Evolutionary conservation across 2,113 vertebrate genomes (phyloP).

Genomic region (Plecturocebus donacophilus): DNA sequence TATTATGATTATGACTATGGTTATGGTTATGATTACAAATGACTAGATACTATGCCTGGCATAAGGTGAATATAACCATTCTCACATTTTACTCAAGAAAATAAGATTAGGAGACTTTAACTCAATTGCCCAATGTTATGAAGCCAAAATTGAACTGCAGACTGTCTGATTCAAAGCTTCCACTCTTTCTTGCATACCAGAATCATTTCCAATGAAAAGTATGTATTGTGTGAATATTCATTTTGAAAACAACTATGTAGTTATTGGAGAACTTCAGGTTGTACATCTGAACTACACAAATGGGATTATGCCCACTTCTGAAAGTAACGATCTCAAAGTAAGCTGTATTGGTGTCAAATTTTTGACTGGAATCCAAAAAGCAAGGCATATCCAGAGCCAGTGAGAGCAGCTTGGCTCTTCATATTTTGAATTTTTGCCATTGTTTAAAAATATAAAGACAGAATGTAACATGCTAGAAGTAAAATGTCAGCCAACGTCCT

Average conservation of each 20-base stretch:
- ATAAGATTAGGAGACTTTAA: not conserved
- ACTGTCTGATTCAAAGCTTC: not conserved
- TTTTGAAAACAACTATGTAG: constrained; percentile 1
- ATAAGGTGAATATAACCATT: not conserved
- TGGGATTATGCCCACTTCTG: not conserved
- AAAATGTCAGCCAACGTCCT: constrained; percentile 66
- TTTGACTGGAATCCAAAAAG: constrained; percentile 40
- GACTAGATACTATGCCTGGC: not conserved
- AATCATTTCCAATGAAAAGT: not conserved
- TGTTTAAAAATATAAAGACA: constrained; percentile 74
- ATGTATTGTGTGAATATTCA: not conserved
- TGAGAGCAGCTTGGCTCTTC: constrained; percentile 40
- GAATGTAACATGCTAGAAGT: constrained; percentile 48
- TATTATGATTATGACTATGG: not conserved
- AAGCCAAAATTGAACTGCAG: constrained; percentile 1
- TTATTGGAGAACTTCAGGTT: not conserved
- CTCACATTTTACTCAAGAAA: not conserved
- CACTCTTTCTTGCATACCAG: not conserved
- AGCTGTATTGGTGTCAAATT: constrained; percentile 42
- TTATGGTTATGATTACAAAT: not conserved
- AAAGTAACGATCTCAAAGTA: constrained; percentile 39
- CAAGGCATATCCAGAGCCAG: constrained; percentile 14
- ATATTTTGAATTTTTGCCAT: constrained; percentile 68
- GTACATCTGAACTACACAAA: not conserved
- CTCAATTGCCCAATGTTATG: not conserved